Evolutionary conservation across 2,797 vertebrate genomes (phyloP).

Genomic region (Hippoglossus hippoglossus): DNA sequence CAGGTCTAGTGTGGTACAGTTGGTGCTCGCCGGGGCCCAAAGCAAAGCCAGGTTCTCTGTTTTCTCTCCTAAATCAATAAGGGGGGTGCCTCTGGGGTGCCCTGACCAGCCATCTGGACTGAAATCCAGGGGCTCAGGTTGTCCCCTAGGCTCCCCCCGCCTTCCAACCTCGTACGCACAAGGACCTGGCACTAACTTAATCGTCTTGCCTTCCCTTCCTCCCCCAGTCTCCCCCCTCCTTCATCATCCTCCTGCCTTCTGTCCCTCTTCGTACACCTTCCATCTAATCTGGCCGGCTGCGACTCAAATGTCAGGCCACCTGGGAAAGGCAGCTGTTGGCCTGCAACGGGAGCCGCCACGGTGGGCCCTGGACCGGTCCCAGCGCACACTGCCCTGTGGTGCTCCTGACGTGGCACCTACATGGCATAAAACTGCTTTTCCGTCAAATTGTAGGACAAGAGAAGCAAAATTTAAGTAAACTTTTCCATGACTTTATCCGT

Average conservation of each 20-base stretch:
- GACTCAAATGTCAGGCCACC: slow-evolving; percentile 98
- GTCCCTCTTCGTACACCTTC: slow-evolving; percentile 90
- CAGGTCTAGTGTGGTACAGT: slow-evolving; percentile 73
- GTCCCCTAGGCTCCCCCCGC: slow-evolving; percentile 81
- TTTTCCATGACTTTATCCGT: too few species aligned
- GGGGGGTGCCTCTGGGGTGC: slow-evolving; percentile 69
- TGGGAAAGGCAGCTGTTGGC: slow-evolving; percentile 94
- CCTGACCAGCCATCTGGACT: slow-evolving; percentile 80
- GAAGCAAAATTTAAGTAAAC: not conserved
- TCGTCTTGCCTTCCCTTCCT: slow-evolving; percentile 82
- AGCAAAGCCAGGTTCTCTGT: slow-evolving; percentile 81
- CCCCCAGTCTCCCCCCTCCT: slow-evolving; percentile 58
- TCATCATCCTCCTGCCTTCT: slow-evolving; percentile 80
- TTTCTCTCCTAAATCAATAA: slow-evolving; percentile 83
- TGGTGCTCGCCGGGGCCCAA: slow-evolving; percentile 56
- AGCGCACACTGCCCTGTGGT: slow-evolving; percentile 45
- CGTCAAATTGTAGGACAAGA: not conserved
- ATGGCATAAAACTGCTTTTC: slow-evolving; percentile 29
- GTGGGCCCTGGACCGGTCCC: slow-evolving; percentile 73
- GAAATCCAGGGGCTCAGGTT: slow-evolving; percentile 91
- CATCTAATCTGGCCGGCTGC: slow-evolving; percentile 87
- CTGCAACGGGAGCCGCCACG: slow-evolving; percentile 88
- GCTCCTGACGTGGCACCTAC: slow-evolving; percentile 39
- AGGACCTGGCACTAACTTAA: slow-evolving; percentile 88
- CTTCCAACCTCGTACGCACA: slow-evolving; percentile 61